Conservation (phyloP, 1,140 invertebrate species). For the Papilio glaucus region DNA sequence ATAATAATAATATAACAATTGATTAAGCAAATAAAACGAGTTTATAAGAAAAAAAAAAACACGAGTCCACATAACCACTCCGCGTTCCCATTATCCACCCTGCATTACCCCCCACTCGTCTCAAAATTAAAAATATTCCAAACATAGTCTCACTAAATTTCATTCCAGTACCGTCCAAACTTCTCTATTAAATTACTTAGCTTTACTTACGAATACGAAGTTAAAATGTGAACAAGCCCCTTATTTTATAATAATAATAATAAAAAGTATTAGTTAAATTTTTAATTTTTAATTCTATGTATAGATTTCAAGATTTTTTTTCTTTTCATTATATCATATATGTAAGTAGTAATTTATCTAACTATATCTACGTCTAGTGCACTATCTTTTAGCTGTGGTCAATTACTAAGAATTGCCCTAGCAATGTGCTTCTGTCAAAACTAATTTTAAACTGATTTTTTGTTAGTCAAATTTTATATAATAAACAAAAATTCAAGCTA, state of each 20-base stretch:
- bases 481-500: too few relatives aligned
- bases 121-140: constrained; percentile 53
- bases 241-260: constrained; percentile 76
- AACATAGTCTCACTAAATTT: constrained; percentile 61
- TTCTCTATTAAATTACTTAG: constrained; percentile 64
- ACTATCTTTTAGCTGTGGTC: constrained; percentile 81
- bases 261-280: constrained; percentile 82
- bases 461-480: too few relatives aligned
- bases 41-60: constrained; percentile 10
- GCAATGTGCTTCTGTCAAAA: constrained; percentile 55
- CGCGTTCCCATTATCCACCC: too few relatives aligned
- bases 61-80: too few relatives aligned
- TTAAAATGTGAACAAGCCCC: constrained; percentile 83
- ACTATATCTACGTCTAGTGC: constrained; percentile 80
- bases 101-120: constrained; percentile 48
- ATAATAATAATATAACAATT: constrained; percentile 16
- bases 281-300: constrained; percentile 82
- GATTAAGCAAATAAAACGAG: constrained; percentile 30
- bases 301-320: constrained; percentile 81
- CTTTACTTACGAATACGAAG: constrained; percentile 79
- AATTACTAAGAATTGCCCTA: constrained; percentile 67
- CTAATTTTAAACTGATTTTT: constrained; percentile 10
- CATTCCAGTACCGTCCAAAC: constrained; percentile 61
- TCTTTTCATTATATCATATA: constrained; percentile 70
- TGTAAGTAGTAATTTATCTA: constrained; percentile 81